A percentile compares a stretch with the other conserved stretches of the same genome.
These are phyloP conservation scores for Parnassius orleans DNA, from an alignment of 2,888 invertebrate genomes.

Conservation along the genomic window DNA sequence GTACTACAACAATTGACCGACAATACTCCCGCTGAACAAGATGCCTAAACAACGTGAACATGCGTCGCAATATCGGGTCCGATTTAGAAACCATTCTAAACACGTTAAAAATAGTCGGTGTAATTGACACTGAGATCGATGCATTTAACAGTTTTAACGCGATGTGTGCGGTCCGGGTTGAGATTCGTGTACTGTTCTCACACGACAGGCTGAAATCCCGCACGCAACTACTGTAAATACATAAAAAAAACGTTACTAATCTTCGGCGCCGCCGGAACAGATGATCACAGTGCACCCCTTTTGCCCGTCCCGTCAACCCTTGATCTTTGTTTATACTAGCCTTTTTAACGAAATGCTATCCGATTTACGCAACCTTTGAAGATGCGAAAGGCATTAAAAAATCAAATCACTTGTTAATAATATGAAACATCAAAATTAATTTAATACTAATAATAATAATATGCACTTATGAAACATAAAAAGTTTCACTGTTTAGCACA, in stretches of 20 bases:
- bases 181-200: conserved; percentile 28
- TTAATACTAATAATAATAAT: no score
- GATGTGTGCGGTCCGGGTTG: conserved; percentile 56
- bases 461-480: no score
- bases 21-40: neutral
- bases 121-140: conserved; percentile 63
- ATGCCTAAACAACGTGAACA: conserved; percentile 24
- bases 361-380: neutral
- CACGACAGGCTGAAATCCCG: conserved; percentile 20
- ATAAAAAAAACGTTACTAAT: conserved; percentile 37
- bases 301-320: conserved; percentile 35
- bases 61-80: conserved; percentile 17
- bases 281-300: conserved; percentile 51
- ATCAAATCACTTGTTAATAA: no score
- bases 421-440: neutral
- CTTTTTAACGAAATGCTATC: neutral
- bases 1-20: conserved; percentile 17
- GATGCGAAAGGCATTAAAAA: no score
- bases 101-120: conserved; percentile 52
- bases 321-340: conserved; percentile 39
- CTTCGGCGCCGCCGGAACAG: conserved; percentile 32
- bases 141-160: conserved; percentile 39
- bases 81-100: conserved; percentile 34
- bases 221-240: conserved; percentile 37
- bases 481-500: neutral